Percentiles rank a stretch among this genome's conserved stretches.
Evolutionary conservation across 2,113 vertebrate species (phyloP).

Genomic region (Dendropsophus ebraccatus): DNA sequence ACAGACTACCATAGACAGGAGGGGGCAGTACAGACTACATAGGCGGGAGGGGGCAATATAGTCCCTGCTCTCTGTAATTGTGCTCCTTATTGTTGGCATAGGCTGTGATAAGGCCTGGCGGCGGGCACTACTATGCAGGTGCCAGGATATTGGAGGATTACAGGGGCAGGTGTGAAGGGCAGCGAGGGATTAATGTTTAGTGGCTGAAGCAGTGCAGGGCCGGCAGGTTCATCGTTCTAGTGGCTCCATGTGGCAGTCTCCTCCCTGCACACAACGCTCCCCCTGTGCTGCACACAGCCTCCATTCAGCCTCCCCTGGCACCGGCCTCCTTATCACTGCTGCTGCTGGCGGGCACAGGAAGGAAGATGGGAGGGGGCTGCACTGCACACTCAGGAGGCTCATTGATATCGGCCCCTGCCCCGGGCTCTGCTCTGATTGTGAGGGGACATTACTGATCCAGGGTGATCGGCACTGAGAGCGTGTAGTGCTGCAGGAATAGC

Average conservation of each 20-base stretch:
- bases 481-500: not conserved
- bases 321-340: not conserved
- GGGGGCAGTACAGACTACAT: no score
- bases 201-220: not conserved
- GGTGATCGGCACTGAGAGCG: not conserved
- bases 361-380: not conserved
- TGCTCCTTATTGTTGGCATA: no score
- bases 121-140: not conserved
- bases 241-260: not conserved
- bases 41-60: no score
- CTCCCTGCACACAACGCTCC: not conserved
- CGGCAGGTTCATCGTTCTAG: not conserved
- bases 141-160: not conserved
- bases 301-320: constrained; percentile 41
- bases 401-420: not conserved
- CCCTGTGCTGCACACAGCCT: constrained; percentile 18
- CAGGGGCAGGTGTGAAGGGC: constrained; percentile 3
- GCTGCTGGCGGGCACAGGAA: constrained; percentile 24
- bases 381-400: not conserved
- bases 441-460: not conserved
- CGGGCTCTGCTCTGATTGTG: not conserved
- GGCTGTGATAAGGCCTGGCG: not conserved
- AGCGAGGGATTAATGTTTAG: constrained; percentile 11
- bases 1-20: no score
- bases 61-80: no score